Evolutionary conservation across 2,888 invertebrate genomes (phyloP), one percentile per base, ranked within the genome.

Genomic region (Caenorhabditis angaria): DNA sequence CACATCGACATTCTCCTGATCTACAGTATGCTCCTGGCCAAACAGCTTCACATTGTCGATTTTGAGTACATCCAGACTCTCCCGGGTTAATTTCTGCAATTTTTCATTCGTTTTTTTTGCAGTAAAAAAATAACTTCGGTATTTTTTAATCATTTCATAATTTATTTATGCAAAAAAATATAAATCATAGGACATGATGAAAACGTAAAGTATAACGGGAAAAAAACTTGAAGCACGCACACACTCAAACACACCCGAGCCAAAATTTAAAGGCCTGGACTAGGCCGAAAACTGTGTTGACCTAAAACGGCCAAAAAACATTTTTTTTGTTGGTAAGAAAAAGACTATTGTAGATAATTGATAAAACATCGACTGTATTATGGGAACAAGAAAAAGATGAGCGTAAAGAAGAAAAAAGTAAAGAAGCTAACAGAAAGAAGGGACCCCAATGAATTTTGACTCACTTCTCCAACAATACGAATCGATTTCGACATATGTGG

Each of bases 381-480:
- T 32, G 5, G 28, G 20, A 54, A 18, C 28, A 54, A 14, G 54
- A 28, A 27, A 54, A 54, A 6, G 24, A 32, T 20, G 55, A 28
- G 55, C 41, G 18, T 18, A 41, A 14, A 14, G 14, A 41, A 5
- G 20, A 53, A 14, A 53, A 20, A 22, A 53, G 4, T 12, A 27
- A 20, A 53, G 20, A 20, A 20, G 27, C 10, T 22, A 56, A 20
- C 10, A 41, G 3, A 67, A 56, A 51, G 67, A 48, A 50, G 50
- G 55, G 55, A 61, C 12, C 20, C 29, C 51, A 51, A 29, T 27
- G 29, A 28, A 29, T 22, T 6, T 22, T n/a, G 12, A 83, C 86
- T 78, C 65, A 87, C 87, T 87, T 78, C 84, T 76, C 87, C 87
- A 87, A 70, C 87, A 87, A 70, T 85, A 87, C 48, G 82, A 82